Evolutionary conservation across 2,888 invertebrate genomes (phyloP).

Genomic region (Drosophila nr. perissopoda): DNA sequence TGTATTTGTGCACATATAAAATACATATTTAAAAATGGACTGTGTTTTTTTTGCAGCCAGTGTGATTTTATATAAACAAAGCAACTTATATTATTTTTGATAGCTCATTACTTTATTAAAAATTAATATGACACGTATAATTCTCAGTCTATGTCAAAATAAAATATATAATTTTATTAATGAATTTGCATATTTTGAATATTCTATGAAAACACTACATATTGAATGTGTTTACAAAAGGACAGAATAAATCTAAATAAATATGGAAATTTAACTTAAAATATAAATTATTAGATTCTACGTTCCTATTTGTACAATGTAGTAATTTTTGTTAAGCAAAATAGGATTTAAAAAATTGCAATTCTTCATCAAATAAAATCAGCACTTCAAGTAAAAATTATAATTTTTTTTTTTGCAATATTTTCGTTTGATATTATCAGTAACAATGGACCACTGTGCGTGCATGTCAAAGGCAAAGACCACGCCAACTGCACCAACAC

Average conservation of each 20-base stretch:
- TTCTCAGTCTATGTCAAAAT: neutral
- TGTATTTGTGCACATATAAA: neutral
- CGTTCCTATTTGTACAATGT: neutral
- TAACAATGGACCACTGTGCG: constrained; percentile 24
- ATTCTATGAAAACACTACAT: neutral
- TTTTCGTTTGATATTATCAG: neutral
- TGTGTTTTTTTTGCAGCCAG: neutral
- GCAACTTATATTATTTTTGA: neutral
- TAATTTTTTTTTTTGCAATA: neutral
- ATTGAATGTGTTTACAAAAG: neutral
- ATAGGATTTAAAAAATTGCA: neutral
- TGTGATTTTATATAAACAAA: neutral
- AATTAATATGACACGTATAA: neutral
- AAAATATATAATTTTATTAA: neutral
- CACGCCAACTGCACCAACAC: constrained; percentile 24
- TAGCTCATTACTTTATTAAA: neutral
- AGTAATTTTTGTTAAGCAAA: neutral
- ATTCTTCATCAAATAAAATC: neutral
- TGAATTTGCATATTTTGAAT: neutral
- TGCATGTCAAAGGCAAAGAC: constrained; percentile 23
- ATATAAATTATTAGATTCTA: neutral
- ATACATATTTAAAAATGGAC: neutral
- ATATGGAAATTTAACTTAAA: neutral
- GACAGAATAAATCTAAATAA: neutral
- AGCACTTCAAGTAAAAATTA: neutral